Evolutionary conservation across 2,113 vertebrate species (phyloP), one percentile per base, ranked within the genome.

Genomic region (Phocoena phocoena): DNA sequence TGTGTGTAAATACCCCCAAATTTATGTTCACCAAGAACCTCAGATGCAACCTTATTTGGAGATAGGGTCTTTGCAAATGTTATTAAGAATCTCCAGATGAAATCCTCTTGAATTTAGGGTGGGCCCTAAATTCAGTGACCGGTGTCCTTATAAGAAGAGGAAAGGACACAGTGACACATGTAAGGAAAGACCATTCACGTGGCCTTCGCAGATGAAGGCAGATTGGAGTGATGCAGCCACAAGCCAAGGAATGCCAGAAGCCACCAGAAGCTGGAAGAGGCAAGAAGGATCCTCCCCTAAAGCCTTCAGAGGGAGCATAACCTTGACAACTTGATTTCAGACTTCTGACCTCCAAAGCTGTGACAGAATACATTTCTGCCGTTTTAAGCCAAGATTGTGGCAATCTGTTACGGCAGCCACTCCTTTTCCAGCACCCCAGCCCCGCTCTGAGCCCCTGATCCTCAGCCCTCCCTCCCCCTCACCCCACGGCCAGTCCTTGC

Each of bases 151-250:
- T 10, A 58, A 21, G 81, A 68, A 28, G 31, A 79, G 79, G 31
- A 58, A 28, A 18, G 38, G 50, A 10, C 9, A 20, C 3, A 6
- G 67, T 76, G 28, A 36, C 3, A 11, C 1, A 0, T 0, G 5
- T 25, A 74, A 31, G 41, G 31, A 33, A 63, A 76, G 41, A 21
- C 44, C 55, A 5, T 3, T 13, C 1, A 8, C 1, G 0, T 36
- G 53, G 53, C 53, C 33, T 26, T 58, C 53, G 36, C n/a, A 93
- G 73, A 33, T 6, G 0, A 20, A 36, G 33, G n/a, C 44, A 33
- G 53, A n/a, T 1, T 13, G 8, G 20, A 9, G 7, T 0, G n/a
- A 31, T 1, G 26, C 25, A 14, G 50, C 26, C 77, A 67, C n/a
- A 2, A 63, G 73, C 60, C 77, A 71, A 6, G 47, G 87, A 33